Conservation (phyloP, 2,888 invertebrate species). For the Himalopsyche japonica region DNA sequence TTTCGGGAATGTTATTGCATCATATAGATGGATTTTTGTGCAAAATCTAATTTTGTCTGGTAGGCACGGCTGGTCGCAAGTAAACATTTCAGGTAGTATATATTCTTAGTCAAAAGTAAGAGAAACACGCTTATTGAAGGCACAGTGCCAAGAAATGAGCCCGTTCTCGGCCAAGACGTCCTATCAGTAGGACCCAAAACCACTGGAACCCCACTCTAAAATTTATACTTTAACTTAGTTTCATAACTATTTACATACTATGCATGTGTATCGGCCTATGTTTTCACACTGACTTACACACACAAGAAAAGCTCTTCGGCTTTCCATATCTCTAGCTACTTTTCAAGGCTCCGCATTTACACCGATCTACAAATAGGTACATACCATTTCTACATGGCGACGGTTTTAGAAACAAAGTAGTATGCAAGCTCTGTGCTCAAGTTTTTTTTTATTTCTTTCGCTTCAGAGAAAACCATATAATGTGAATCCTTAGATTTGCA, state of each 20-base stretch:
- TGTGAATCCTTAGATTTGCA: neutral
- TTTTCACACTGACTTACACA: neutral
- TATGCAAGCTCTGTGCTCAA: neutral
- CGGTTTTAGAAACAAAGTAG: neutral
- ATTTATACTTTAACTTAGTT: constrained; percentile 33
- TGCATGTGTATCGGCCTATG: neutral
- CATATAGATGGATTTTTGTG: neutral
- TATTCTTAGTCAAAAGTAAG: constrained; percentile 27
- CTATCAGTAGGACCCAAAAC: constrained; percentile 14
- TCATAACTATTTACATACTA: constrained; percentile 36
- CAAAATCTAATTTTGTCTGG: constrained; percentile 9
- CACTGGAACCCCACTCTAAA: constrained; percentile 15
- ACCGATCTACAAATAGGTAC: neutral
- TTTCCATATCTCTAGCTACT: neutral
- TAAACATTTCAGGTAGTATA: constrained; percentile 23
- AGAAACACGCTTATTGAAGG: constrained; percentile 38
- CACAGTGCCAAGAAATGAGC: constrained; percentile 35
- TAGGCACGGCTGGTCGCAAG: neutral
- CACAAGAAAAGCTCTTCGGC: neutral
- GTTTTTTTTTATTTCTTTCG: neutral
- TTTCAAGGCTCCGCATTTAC: neutral
- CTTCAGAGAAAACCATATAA: neutral
- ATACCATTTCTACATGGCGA: neutral
- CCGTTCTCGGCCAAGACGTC: constrained; percentile 4
- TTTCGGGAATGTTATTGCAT: neutral